These are phyloP conservation scores for Oligia latruncula DNA, from an alignment of 2,888 invertebrate genomes.

Conservation along the genomic window DNA sequence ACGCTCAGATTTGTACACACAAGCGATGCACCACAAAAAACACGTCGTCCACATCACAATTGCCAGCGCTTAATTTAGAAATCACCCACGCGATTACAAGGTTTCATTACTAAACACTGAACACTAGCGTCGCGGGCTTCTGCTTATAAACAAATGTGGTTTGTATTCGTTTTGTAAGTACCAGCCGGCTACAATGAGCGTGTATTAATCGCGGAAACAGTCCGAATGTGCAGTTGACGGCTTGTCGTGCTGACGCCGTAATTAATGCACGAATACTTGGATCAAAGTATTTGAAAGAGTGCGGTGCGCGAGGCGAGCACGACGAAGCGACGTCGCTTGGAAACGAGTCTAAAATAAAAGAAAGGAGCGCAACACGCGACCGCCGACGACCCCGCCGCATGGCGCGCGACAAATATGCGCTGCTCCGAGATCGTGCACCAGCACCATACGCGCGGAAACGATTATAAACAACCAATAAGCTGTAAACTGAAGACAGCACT, in stretches of 20 bases:
- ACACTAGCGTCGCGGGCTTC: constrained; percentile 74
- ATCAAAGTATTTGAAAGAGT: constrained; percentile 60
- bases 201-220: constrained; percentile 74
- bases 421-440: constrained; percentile 44
- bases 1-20: constrained; percentile 62
- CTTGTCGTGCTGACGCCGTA: constrained; percentile 62
- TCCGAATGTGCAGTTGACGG: constrained; percentile 65
- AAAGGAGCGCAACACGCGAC: constrained; percentile 75
- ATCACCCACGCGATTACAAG: constrained; percentile 84
- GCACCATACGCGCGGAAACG: constrained; percentile 66
- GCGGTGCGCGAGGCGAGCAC: constrained; percentile 75
- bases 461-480: constrained; percentile 69
- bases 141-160: constrained; percentile 83
- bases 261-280: constrained; percentile 56
- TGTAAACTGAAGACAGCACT: constrained; percentile 54
- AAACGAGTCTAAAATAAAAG: constrained; percentile 79
- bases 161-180: constrained; percentile 70
- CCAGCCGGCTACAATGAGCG: constrained; percentile 72
- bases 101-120: constrained; percentile 82
- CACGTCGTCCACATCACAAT: constrained; percentile 78
- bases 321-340: constrained; percentile 74
- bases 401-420: constrained; percentile 72
- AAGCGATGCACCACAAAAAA: constrained; percentile 75
- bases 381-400: constrained; percentile 72
- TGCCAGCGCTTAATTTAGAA: constrained; percentile 83